Base-by-base conservation (phyloP, 1,140 invertebrate species). In the Vanessa tameamea region DNA sequence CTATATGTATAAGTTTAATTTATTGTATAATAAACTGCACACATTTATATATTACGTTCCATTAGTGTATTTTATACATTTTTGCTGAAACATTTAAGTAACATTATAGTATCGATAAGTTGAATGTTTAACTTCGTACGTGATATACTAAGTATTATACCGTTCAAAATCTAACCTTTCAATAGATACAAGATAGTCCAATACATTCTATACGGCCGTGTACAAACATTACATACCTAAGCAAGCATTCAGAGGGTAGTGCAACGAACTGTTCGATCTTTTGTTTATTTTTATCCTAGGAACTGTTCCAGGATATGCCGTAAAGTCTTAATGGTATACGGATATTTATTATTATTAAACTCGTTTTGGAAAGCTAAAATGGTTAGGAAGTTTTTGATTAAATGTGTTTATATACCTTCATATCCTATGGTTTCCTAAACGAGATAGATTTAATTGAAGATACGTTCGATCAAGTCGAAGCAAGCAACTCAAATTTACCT, bases 181-280 rank as follows among this genome's bases (percentile, higher is more conserved):
- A 43, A 43, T 11, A 43, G 37, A 53, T 59, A 69, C 73, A 64
- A 72, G 31, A 72, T 47, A 57, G 64, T 76, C 65, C 69, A 74
- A 72, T 73, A 53, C 74, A 72, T 77, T 87, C 86, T 86, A 85
- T 84, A 68, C 75, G 69, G 78, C 80, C 77, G 79, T 78, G 74
- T 82, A 84, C 77, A 82, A 86, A 86, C 82, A 84, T 79, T 72
- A 81, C 75, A 79, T 81, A 84, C 80, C 81, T 87, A 87, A 85
- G 78, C 79, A 82, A 88, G 87, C 80, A 85, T 67, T 75, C 59
- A 72, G 69, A 47, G 72, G 67, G 31, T 78, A 78, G 82, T 79
- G 77, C 80, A 86, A 85, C 66, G 82, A 82, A 86, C 83, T 79
- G 67, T 78, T 73, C 57, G 59, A 77, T 71, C 61, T 63, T 64